These are phyloP conservation scores for Cheilosia variabilis DNA, from an alignment of 2,888 invertebrate genomes.

Conservation along the genomic window DNA sequence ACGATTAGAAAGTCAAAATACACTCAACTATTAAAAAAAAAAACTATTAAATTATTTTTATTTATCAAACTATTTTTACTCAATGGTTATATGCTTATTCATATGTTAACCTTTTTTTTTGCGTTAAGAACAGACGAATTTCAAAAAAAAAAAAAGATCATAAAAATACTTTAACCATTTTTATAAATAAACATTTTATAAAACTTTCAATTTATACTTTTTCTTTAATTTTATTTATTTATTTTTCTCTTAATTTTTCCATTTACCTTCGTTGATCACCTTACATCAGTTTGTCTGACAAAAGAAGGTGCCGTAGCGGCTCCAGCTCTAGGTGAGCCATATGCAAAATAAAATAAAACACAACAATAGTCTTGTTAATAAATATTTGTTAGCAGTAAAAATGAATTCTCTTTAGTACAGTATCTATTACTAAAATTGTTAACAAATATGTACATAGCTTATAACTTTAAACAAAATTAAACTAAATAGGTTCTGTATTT, in stretches of 20 bases:
- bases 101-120: neutral
- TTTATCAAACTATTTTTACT: no score
- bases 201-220: conserved; percentile 40
- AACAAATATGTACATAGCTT: conserved; percentile 48
- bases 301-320: conserved; percentile 84
- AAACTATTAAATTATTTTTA: no score
- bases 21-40: no score
- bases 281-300: conserved; percentile 82
- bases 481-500: conserved; percentile 40
- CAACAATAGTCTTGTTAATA: conserved; percentile 74
- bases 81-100: conserved; percentile 15
- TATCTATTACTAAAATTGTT: conserved; percentile 29
- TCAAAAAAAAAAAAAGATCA: neutral
- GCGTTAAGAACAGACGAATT: conserved; percentile 9
- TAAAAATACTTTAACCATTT: conserved; percentile 11
- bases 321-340: conserved; percentile 84
- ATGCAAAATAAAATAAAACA: conserved; percentile 62
- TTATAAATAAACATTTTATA: neutral
- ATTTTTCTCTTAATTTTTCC: conserved; percentile 60
- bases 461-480: conserved; percentile 3
- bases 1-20: no score
- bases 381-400: conserved; percentile 45
- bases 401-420: neutral
- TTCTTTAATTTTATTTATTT: conserved; percentile 62
- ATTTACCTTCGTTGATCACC: conserved; percentile 75